Conservation (phyloP, 2,113 vertebrate species). For the Natator depressus region DNA sequence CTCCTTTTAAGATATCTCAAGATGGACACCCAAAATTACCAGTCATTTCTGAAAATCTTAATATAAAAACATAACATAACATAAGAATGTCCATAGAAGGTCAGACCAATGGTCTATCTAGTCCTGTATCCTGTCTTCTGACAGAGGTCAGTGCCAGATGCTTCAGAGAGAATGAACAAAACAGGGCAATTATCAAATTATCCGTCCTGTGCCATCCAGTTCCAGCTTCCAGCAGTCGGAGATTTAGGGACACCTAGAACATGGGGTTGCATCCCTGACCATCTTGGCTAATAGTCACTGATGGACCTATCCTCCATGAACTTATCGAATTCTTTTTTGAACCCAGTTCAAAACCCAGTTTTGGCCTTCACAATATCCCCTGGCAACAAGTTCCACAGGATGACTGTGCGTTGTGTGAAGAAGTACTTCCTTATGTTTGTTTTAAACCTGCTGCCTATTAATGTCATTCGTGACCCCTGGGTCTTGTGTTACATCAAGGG, state of each 20-base stretch:
- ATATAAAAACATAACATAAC: not conserved
- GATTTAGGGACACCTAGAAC: not conserved
- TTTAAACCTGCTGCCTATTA: not conserved
- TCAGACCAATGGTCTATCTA: not conserved
- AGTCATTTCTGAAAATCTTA: not conserved
- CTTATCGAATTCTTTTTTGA: not conserved
- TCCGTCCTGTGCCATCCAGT: not conserved
- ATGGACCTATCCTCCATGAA: not conserved
- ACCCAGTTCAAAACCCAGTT: not conserved
- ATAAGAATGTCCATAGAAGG: not conserved
- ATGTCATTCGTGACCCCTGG: not conserved
- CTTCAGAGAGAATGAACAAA: not conserved
- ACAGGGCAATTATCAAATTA: not conserved
- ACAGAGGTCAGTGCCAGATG: not conserved
- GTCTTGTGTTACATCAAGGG: not conserved
- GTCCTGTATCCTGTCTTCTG: not conserved
- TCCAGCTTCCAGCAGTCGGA: not conserved
- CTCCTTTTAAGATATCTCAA: fast-evolving
- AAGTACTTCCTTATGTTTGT: not conserved
- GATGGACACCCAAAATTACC: fast-evolving
- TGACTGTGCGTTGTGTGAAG: not conserved
- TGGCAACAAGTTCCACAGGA: not conserved
- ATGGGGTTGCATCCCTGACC: not conserved
- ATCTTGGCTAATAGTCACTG: not conserved
- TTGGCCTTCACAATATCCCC: not conserved